These are phyloP conservation scores for Helogale parvula DNA, from an alignment of 2,113 vertebrate genomes.

Conservation along the genomic window DNA sequence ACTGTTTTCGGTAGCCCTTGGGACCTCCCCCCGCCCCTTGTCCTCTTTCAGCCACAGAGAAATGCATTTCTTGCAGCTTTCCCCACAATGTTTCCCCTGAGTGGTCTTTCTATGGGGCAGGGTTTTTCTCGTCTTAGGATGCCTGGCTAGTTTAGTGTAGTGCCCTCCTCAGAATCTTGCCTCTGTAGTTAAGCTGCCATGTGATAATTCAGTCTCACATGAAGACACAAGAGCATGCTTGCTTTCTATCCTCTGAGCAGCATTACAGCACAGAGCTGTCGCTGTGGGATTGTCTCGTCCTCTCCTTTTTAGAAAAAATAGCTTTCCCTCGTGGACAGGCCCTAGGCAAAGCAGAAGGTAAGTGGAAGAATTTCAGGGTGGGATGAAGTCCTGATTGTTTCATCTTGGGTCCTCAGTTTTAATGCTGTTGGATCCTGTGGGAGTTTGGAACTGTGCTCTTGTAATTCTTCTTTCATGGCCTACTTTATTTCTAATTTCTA, in stretches of 20 bases:
- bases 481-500: background rate
- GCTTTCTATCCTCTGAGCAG: background rate
- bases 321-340: background rate
- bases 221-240: accelerated
- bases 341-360: background rate
- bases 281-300: accelerated
- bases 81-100: background rate
- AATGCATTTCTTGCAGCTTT: background rate
- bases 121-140: background rate
- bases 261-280: background rate
- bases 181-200: background rate
- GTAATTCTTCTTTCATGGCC: background rate
- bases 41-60: background rate
- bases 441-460: background rate
- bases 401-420: background rate
- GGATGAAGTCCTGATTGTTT: background rate
- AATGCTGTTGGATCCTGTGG: background rate
- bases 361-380: too few relatives aligned
- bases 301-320: background rate
- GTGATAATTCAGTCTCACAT: background rate
- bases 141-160: accelerated
- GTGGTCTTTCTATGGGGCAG: background rate
- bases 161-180: background rate
- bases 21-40: background rate
- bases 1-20: background rate